A percentile compares a stretch with the other conserved stretches of the same genome.
Conservation (phyloP, 2,888 invertebrate species). For the Pteria penguin region DNA sequence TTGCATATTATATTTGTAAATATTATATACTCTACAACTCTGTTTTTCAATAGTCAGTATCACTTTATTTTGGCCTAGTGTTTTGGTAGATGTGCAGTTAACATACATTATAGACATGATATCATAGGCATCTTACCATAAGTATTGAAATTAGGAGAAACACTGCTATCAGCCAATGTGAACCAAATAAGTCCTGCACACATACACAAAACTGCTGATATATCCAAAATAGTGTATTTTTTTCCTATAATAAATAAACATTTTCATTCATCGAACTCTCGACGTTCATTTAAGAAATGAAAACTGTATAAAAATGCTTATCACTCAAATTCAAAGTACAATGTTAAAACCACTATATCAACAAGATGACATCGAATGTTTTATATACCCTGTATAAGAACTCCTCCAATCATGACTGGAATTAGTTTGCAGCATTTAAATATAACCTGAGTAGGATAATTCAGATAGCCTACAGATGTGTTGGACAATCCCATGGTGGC, state of each 20-base stretch:
- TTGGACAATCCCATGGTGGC: constrained; percentile 98
- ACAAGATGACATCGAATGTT: no score
- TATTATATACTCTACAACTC: no score
- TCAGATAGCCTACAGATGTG: constrained; percentile 94
- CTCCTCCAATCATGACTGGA: constrained; percentile 96
- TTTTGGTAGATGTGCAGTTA: no score
- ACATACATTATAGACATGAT: no score
- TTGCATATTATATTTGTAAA: no score
- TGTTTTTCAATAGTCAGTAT: no score
- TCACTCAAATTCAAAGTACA: no score
- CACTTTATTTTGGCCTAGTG: no score
- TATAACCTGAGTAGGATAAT: constrained; percentile 98
- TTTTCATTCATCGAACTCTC: no score
- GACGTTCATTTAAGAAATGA: no score
- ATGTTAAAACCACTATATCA: no score
- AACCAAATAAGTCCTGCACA: constrained; percentile 94
- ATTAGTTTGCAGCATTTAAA: constrained; percentile 99
- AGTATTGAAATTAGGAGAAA: constrained; percentile 83
- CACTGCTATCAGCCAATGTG: constrained; percentile 88
- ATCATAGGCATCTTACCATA: constrained; percentile 82
- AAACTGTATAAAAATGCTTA: no score
- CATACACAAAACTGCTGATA: constrained; percentile 91
- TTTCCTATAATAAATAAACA: constrained; percentile 83
- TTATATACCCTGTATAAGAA: constrained; percentile 91
- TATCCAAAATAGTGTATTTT: constrained; percentile 90